Conservation (phyloP, 2,113 vertebrate genomes). For the Trogon melanurus region DNA sequence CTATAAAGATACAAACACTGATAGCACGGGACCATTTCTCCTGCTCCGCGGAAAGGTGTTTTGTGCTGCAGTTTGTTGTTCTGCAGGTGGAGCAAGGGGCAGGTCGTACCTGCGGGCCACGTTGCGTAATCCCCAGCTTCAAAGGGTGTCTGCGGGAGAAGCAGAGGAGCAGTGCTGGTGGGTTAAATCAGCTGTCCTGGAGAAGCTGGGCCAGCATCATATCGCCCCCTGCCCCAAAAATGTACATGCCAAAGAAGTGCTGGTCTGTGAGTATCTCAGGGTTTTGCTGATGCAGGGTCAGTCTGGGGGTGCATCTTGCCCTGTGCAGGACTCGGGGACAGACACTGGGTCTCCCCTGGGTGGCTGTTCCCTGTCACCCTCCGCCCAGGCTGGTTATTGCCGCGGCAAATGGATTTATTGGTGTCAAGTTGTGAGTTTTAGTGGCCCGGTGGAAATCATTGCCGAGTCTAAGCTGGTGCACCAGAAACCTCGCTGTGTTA, state of each 20-base stretch:
- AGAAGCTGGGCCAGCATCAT: background rate
- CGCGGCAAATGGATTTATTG: background rate
- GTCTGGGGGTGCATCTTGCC: background rate
- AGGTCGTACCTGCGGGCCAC: background rate
- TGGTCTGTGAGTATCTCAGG: background rate
- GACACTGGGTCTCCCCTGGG: background rate
- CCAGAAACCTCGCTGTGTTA: rapidly evolving
- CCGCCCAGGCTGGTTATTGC: background rate
- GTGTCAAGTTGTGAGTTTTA: background rate
- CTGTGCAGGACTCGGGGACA: rapidly evolving
- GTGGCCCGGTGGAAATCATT: no score
- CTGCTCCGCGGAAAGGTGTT: background rate
- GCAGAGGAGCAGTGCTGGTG: background rate
- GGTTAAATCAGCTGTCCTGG: background rate
- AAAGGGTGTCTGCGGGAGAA: background rate
- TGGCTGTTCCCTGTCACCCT: background rate
- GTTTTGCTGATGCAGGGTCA: background rate
- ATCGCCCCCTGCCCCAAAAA: rapidly evolving
- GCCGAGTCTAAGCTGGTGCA: no score
- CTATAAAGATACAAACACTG: background rate
- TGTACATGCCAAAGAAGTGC: rapidly evolving
- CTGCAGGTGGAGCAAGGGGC: background rate
- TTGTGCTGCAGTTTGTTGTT: background rate
- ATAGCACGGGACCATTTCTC: background rate
- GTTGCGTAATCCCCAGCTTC: background rate